Evolutionary conservation across 2,888 invertebrate genomes (phyloP), one percentile per base, ranked within the genome.

Genomic region (Dasypogon diadema): DNA sequence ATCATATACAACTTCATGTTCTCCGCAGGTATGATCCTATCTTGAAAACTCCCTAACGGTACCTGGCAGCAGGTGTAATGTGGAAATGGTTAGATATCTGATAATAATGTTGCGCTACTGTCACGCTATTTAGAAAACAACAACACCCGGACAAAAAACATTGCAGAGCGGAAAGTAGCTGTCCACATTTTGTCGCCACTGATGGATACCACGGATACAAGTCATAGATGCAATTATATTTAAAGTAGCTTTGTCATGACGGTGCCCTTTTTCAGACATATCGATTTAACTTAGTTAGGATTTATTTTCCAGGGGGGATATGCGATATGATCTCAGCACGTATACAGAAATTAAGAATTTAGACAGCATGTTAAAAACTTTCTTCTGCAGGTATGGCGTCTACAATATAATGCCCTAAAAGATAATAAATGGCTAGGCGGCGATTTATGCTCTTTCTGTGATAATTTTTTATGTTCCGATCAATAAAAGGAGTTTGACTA

Each of bases 131-230:
- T 21, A 37, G 18, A 16, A 16, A 30, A 12, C 37, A 46, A 30
- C 30, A 30, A n/a, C 4, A 14, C 5, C 24, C 14, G 5, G 16
- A 16, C 58, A 16, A 58, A 58, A 26, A 58, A n/a, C 58, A 26
- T 58, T 24, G 14, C 4, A 30, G 16, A 16, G 8, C 58, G 58
- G 58, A 58, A 58, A 30, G 30, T 16, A 26, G 26, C 58, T 58
- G 58, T 58, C 58, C 26, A 16, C 58, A 58, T 58, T 58, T 58
- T 58, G 58, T 58, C 58, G 58, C 30, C 26, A 30, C 26, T 30
- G 30, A 30, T 58, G 26, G 58, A 16, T 30, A 30, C 26, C 16
- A 30, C 58, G 58, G 58, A 58, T 58, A 58, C 30, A 58, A 30
- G 58, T 30, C 58, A 1, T 58, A 58, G 58, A 16, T 30, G 34